Evolutionary conservation across 2,113 vertebrate species (phyloP).

Genomic region (Gadus macrocephalus): DNA sequence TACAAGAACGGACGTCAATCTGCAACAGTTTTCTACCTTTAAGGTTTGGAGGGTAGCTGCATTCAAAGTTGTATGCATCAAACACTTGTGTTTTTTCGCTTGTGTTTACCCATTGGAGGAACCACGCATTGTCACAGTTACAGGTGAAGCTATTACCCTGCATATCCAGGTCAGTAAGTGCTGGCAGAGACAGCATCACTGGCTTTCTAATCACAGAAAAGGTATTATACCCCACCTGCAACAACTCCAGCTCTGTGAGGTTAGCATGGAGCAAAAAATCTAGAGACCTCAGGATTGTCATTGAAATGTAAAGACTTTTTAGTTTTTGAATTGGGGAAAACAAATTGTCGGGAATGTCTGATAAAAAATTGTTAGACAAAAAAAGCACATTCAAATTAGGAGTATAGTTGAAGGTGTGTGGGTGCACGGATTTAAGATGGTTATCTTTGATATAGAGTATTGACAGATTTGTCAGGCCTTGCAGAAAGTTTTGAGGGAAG

Average conservation of each 20-base stretch:
- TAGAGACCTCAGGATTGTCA: constrained; percentile 49
- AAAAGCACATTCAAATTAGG: constrained; percentile 58
- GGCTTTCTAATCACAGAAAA: constrained; percentile 42
- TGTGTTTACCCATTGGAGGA: constrained; percentile 51
- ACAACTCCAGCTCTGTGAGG: constrained; percentile 48
- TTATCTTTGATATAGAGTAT: constrained; percentile 45
- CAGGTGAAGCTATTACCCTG: constrained; percentile 65
- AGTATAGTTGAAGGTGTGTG: constrained; percentile 52
- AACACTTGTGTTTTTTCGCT: constrained; percentile 60
- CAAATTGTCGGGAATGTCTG: constrained; percentile 32
- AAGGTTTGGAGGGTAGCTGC: constrained; percentile 58
- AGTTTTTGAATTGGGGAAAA: constrained; percentile 56
- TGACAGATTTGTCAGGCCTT: constrained; percentile 64
- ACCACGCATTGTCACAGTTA: constrained; percentile 64
- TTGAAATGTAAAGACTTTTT: constrained; percentile 55
- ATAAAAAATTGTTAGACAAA: constrained; percentile 61
- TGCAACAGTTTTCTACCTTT: constrained; percentile 49
- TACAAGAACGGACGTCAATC: constrained; percentile 47
- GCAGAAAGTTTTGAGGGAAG: constrained; percentile 61
- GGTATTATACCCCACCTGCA: constrained; percentile 56
- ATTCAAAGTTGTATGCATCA: constrained; percentile 60
- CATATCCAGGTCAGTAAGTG: constrained; percentile 62
- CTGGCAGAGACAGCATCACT: constrained; percentile 45
- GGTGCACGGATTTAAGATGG: constrained; percentile 37
- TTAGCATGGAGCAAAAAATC: constrained; percentile 60